Conservation (phyloP, 2,888 invertebrate species). For the Rhodophaea formosa region DNA sequence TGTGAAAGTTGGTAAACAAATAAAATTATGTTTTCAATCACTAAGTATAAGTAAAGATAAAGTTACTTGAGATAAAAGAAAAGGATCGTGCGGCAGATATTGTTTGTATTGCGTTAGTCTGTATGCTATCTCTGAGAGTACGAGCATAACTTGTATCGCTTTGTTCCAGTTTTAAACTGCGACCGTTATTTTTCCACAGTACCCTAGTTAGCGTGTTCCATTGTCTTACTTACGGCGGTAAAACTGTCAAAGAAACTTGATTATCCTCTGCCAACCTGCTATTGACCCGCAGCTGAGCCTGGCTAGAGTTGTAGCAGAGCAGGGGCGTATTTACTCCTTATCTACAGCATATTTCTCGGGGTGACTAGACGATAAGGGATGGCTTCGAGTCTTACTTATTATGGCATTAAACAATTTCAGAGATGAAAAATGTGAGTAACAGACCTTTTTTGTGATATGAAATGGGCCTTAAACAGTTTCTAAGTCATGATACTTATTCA, state of each 20-base stretch:
- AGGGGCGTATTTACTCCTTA: too few relatives aligned
- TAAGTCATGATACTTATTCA: too few relatives aligned
- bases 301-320: background rate
- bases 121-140: background rate
- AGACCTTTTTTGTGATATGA: too few relatives aligned
- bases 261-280: constrained; percentile 7
- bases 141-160: background rate
- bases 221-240: constrained; percentile 16
- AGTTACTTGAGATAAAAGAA: background rate
- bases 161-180: background rate
- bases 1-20: too few relatives aligned
- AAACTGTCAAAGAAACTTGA: constrained; percentile 22
- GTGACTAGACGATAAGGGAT: too few relatives aligned
- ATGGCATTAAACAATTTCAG: too few relatives aligned
- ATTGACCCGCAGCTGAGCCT: constrained; percentile 10
- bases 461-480: too few relatives aligned
- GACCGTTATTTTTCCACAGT: background rate
- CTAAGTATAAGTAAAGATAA: background rate
- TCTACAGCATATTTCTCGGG: too few relatives aligned
- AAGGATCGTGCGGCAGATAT: background rate
- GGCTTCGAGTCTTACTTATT: too few relatives aligned
- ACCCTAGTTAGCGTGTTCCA: constrained; percentile 8
- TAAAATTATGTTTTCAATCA: too few relatives aligned
- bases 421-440: too few relatives aligned
- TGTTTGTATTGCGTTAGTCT: background rate